A percentile compares a stretch with the other conserved stretches of the same genome.
These are phyloP conservation scores for Rutpela maculata DNA, from an alignment of 2,888 invertebrate species.

Conservation along the genomic window DNA sequence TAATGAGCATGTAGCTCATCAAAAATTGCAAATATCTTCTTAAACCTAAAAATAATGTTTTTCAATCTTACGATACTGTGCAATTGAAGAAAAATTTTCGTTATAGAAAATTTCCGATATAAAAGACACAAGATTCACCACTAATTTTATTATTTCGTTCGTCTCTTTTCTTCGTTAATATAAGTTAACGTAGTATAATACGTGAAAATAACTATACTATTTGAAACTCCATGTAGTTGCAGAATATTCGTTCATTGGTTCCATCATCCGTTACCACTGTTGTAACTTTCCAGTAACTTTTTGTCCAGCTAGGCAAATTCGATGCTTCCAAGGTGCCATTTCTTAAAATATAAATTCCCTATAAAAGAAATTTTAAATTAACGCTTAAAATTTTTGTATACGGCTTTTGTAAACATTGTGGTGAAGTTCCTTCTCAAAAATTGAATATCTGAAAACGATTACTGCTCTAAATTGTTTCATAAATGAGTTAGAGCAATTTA, in stretches of 20 bases:
- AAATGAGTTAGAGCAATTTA: no score
- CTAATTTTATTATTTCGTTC: background rate
- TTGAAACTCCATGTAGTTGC: constrained; percentile 32
- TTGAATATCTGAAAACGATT: no score
- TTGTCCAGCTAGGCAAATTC: constrained; percentile 20
- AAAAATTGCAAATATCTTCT: no score
- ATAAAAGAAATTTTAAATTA: background rate
- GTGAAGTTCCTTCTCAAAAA: no score
- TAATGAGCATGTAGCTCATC: no score
- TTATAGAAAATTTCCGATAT: background rate
- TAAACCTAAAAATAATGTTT: no score
- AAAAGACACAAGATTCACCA: background rate
- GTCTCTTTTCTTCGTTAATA: no score
- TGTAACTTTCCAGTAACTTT: constrained; percentile 31
- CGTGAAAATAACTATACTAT: background rate
- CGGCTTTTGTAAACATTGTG: no score
- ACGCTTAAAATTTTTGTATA: no score
- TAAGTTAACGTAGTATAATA: background rate
- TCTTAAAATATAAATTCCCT: constrained; percentile 5
- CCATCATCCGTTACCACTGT: constrained; percentile 14
- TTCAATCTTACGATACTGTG: no score
- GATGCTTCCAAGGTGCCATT: constrained; percentile 30
- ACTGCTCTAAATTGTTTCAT: no score
- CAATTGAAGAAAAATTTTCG: no score
- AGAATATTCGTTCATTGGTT: constrained; percentile 7